Evolutionary conservation across 1,140 invertebrate species (phyloP), one percentile per base, ranked within the genome.

Genomic region (Eufriesea mexicana): DNA sequence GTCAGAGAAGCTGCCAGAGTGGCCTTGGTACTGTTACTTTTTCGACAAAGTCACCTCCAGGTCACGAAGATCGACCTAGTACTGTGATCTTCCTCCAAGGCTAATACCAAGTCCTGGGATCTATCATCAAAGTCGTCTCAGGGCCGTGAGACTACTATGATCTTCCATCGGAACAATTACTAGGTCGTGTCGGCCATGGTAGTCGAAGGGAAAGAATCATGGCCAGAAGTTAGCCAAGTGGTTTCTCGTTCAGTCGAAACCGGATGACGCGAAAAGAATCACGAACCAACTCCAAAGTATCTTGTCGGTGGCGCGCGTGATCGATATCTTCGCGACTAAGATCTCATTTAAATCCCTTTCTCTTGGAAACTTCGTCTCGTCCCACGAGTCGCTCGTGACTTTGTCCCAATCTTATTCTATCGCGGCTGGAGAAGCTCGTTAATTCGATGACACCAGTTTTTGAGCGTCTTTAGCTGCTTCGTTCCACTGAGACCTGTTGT

Each of bases 271-370:
- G 68, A 28, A 66, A 70, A 70, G 78, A 86, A 87, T 86, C 70
- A 61, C 71, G 49, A 79, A 47, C 14, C 61, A 49, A 67, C 71
- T 76, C 54, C 59, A 14, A 79, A 62, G 54, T 68, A 54, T 76
- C 42, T 16, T 28, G 47, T 9, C 47, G 25, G 35, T n/a, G 23
- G 74, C 78, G 35, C 77, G 23, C 59, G 71, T 79, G 87, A 89
- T 89, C 87, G 42, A 89, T 89, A 85, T 67, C 84, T 18, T 42
- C n/a, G 35, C 61, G 79, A 86, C 85, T 88, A 88, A 88, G 83
- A 88, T 87, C 86, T 88, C 76, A 87, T 88, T 88, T 87, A 87
- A 85, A 88, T 87, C 54, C 74, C 64, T 57, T 67, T 73, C 74
- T 67, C 45, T 42, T 51, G 71, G 57, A 54, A 77, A 78, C 25